Evolutionary conservation across 2,797 vertebrate species (phyloP).

Genomic region (Ara ararauna): DNA sequence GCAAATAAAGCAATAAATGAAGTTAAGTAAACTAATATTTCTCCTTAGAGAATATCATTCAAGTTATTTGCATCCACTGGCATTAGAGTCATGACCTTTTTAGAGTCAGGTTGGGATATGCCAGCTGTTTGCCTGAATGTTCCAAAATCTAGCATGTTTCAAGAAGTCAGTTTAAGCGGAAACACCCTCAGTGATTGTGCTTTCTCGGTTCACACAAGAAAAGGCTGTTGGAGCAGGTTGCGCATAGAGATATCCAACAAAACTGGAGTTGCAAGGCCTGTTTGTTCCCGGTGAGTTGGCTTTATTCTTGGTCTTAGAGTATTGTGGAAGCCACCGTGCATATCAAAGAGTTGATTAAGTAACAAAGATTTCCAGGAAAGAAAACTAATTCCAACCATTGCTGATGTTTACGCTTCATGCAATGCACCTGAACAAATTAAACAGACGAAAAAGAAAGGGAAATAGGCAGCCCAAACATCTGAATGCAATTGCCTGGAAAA

Average conservation of each 20-base stretch:
- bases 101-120: not conserved
- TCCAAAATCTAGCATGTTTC: not conserved
- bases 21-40: not conserved
- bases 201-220: not conserved
- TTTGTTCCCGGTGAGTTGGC: not conserved
- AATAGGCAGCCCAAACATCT: not conserved
- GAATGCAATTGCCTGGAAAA: not conserved
- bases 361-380: constrained; percentile 29
- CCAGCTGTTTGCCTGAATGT: not conserved
- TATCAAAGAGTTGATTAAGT: not conserved
- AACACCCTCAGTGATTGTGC: not conserved
- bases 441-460: not conserved
- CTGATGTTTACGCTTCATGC: constrained; percentile 20
- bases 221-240: not conserved
- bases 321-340: not conserved
- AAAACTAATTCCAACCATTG: not conserved
- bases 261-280: not conserved
- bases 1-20: not conserved
- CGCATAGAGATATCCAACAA: not conserved
- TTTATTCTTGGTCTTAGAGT: not conserved
- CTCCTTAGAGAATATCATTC: not conserved
- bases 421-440: constrained; percentile 9
- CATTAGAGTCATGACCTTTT: not conserved
- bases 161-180: not conserved
- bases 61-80: not conserved